phyloP scores from a whole-genome alignment of 2,888 invertebrate genomes.

The Lithophane ornitopus region DNA sequence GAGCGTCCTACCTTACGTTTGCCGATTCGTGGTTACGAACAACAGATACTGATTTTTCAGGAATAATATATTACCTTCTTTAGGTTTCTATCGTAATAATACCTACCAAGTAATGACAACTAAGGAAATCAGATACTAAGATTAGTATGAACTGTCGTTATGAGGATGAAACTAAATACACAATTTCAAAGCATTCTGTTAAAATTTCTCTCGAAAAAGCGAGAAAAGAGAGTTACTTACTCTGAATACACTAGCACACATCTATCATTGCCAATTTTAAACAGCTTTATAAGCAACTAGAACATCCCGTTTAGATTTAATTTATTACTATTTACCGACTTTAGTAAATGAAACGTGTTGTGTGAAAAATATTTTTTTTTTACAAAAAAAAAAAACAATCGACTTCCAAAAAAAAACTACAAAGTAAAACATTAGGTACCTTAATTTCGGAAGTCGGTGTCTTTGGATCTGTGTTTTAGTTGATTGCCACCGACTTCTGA shows the following conservation, averaged over 20 bases:
- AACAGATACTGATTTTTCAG: too few species aligned
- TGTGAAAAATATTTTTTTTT: not conserved
- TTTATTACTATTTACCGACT: conserved; percentile 29
- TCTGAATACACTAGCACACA: conserved; percentile 10
- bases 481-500: too few species aligned
- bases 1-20: too few species aligned
- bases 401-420: too few species aligned
- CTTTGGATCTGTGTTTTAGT: too few species aligned
- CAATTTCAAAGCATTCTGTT: not conserved
- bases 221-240: not conserved
- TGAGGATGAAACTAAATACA: not conserved
- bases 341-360: not conserved
- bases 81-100: not conserved
- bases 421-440: too few species aligned
- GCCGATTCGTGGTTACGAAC: too few species aligned
- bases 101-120: not conserved
- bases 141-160: not conserved
- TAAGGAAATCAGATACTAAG: not conserved
- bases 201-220: not conserved
- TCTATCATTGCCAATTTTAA: conserved; percentile 44
- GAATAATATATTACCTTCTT: not conserved
- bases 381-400: too few species aligned
- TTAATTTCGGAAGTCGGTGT: too few species aligned
- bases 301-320: conserved; percentile 50
- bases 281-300: conserved; percentile 45